Evolutionary conservation across 2,888 invertebrate genomes (phyloP).

Genomic region (Anoplius nigerrimus): DNA sequence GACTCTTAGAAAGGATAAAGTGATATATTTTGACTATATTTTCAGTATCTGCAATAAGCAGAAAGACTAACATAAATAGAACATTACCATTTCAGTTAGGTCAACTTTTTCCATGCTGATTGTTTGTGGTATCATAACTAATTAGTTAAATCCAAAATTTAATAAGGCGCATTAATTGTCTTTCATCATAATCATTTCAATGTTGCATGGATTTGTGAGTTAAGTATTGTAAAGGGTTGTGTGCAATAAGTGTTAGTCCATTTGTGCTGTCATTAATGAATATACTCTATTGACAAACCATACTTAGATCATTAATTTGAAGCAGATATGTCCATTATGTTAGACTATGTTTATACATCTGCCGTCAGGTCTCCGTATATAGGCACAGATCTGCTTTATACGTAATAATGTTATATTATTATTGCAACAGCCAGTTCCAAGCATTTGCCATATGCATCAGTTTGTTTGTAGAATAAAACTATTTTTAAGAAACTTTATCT

Average conservation of each 20-base stretch:
- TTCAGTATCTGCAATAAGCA: constrained; percentile 63
- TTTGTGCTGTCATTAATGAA: constrained; percentile 43
- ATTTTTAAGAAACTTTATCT: constrained; percentile 52
- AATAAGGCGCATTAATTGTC: not conserved
- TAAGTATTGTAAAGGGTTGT: constrained; percentile 44
- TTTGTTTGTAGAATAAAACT: constrained; percentile 49
- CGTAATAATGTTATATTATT: constrained; percentile 37
- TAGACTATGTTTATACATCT: constrained; percentile 8
- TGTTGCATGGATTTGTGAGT: constrained; percentile 28
- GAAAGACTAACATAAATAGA: constrained; percentile 49
- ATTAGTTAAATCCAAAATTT: too few species aligned
- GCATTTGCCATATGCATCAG: constrained; percentile 33
- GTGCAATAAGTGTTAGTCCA: constrained; percentile 53
- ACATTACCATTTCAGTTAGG: constrained; percentile 39
- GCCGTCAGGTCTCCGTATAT: constrained; percentile 31
- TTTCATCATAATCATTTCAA: too few species aligned
- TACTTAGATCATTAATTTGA: constrained; percentile 38
- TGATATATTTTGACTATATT: constrained; percentile 65
- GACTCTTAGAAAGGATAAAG: constrained; percentile 66
- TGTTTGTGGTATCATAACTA: constrained; percentile 12
- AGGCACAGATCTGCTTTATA: constrained; percentile 28
- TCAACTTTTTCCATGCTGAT: constrained; percentile 25
- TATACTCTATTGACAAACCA: constrained; percentile 44
- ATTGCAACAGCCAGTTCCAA: constrained; percentile 38
- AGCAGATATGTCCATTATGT: constrained; percentile 38